Conservation (phyloP, 2,797 vertebrate species). For the Halcyon smyrnensis region DNA sequence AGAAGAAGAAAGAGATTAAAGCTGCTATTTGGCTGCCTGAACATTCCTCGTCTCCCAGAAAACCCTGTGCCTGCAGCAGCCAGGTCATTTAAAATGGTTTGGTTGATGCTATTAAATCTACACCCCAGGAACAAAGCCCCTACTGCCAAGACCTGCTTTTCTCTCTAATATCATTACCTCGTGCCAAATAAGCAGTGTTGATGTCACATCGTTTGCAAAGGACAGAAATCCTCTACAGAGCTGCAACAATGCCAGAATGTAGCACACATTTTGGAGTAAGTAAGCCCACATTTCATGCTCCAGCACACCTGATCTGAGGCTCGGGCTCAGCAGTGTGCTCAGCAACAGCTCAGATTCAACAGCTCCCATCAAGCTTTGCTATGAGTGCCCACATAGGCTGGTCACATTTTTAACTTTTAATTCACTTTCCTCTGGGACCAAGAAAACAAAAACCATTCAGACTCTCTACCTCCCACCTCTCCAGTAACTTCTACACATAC, state of each 20-base stretch:
- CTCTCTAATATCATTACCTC: neutral
- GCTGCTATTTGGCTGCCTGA: neutral
- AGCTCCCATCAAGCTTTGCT: neutral
- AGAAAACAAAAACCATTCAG: neutral
- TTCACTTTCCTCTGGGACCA: neutral
- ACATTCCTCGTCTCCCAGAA: neutral
- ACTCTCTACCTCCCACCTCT: neutral
- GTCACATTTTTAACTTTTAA: neutral
- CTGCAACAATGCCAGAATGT: neutral
- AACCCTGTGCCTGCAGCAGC: neutral
- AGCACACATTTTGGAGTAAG: neutral
- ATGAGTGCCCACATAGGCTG: neutral
- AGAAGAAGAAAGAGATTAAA: neutral
- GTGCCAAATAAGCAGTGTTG: neutral
- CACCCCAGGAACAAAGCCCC: neutral
- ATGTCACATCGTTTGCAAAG: neutral
- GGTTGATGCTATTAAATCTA: neutral
- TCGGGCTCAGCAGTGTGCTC: neutral
- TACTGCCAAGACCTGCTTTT: neutral
- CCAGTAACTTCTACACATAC: neutral
- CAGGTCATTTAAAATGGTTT: neutral
- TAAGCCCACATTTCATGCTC: slow-evolving; percentile 30
- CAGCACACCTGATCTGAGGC: slow-evolving; percentile 17
- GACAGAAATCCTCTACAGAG: slow-evolving; percentile 20
- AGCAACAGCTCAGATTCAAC: neutral